Conservation (phyloP, 2,113 vertebrate genomes). For the Saimiri boliviensis region DNA sequence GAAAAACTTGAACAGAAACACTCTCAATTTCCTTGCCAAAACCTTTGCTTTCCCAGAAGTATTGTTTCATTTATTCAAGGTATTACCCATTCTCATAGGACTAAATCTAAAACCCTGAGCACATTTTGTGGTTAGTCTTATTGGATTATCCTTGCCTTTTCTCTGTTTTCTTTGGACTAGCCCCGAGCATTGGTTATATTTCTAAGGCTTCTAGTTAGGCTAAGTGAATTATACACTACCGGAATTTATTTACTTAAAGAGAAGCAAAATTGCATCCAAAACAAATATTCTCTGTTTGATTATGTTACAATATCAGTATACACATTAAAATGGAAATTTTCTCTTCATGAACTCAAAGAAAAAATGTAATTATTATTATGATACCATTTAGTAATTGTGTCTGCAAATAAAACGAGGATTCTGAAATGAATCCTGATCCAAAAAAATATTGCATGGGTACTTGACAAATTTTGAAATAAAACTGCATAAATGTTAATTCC, state of each 20-base stretch:
- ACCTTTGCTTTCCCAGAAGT: neutral
- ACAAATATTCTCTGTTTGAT: neutral
- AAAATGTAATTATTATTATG: neutral
- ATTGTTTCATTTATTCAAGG: neutral
- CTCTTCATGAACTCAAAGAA: neutral
- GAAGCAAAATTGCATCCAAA: neutral
- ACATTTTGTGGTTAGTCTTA: neutral
- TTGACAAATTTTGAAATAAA: too few species aligned
- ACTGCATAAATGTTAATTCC: too few species aligned
- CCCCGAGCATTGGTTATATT: neutral
- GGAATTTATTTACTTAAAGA: neutral
- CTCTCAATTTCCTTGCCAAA: neutral
- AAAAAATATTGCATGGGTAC: too few species aligned
- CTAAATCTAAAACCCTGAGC: neutral
- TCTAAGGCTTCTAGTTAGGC: neutral
- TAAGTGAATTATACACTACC: neutral
- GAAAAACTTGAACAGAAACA: neutral
- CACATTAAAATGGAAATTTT: neutral
- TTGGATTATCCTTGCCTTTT: neutral
- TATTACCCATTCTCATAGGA: neutral
- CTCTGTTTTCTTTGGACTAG: neutral
- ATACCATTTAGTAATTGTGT: neutral
- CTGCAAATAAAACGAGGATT: neutral
- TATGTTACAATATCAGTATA: neutral
- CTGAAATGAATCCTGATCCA: too few species aligned